phyloP scores from a whole-genome alignment of 2,888 invertebrate species.

The Parnassius mnemosyne region DNA sequence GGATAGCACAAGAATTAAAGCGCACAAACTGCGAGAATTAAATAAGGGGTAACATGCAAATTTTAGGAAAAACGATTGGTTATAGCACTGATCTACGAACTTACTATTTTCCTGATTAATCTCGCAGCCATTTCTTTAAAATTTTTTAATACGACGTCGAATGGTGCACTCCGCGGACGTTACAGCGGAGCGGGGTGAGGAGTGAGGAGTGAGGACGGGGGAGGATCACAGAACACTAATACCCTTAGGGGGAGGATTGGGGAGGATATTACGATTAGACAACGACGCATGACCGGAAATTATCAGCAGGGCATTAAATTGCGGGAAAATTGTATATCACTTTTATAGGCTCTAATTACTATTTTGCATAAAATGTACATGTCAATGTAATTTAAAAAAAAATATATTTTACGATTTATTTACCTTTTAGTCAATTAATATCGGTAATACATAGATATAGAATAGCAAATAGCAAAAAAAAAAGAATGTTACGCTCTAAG shows the following conservation, averaged over 20 bases:
- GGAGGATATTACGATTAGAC: slow-evolving; percentile 60
- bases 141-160: slow-evolving; percentile 58
- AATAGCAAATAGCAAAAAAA: too few species aligned
- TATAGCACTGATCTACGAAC: slow-evolving; percentile 60
- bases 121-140: slow-evolving; percentile 77
- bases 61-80: slow-evolving; percentile 42
- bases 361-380: background rate
- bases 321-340: slow-evolving; percentile 20
- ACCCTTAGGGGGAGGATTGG: slow-evolving; percentile 50
- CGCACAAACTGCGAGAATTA: slow-evolving; percentile 41
- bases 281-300: slow-evolving; percentile 78
- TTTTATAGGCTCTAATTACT: background rate
- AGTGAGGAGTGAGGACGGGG: slow-evolving; percentile 47
- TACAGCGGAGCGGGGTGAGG: slow-evolving; percentile 48
- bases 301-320: slow-evolving; percentile 43
- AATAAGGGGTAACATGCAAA: slow-evolving; percentile 55
- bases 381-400: background rate
- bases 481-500: too few species aligned
- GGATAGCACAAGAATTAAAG: slow-evolving; percentile 59
- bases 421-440: background rate
- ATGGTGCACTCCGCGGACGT: slow-evolving; percentile 56
- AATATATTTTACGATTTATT: background rate
- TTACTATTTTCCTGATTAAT: slow-evolving; percentile 79
- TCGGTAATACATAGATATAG: too few species aligned
- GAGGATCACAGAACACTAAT: too few species aligned